A percentile compares a stretch with the other conserved stretches of the same genome.
phyloP scores from a whole-genome alignment of 2,113 vertebrate species.

The Xenopus tropicalis region DNA sequence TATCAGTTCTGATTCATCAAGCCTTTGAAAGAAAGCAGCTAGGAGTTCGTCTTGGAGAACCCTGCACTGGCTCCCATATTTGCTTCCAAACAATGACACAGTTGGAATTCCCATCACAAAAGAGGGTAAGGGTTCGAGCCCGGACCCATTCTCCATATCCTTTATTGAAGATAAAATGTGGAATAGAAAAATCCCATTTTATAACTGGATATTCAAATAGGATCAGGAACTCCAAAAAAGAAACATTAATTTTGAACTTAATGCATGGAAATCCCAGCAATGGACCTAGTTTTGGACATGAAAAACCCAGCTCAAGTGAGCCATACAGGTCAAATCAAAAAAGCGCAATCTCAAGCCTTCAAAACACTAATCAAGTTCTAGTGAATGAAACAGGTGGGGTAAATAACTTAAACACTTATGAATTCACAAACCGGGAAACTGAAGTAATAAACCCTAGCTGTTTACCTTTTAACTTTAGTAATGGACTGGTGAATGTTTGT shows the following conservation, averaged over 20 bases:
- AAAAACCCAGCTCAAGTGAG: not conserved
- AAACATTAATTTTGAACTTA: not conserved
- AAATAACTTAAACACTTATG: not conserved
- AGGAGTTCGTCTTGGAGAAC: conserved; percentile 26
- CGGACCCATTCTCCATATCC: conserved; percentile 18
- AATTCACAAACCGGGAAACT: not conserved
- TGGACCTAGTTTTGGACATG: not conserved
- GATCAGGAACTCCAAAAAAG: not conserved
- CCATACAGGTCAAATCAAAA: not conserved
- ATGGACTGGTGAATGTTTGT: conserved; percentile 2
- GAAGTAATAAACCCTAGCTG: not conserved
- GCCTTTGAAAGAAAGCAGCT: conserved; percentile 27
- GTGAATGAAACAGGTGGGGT: not conserved
- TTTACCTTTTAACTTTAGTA: conserved; percentile 10
- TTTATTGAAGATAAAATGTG: not conserved
- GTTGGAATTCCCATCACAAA: conserved; percentile 27
- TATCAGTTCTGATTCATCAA: conserved; percentile 23
- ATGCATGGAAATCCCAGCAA: not conserved
- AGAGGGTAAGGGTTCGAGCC: conserved; percentile 12
- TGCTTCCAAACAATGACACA: conserved; percentile 34
- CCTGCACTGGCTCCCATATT: conserved; percentile 17
- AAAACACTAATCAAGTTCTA: not conserved
- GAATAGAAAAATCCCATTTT: not conserved
- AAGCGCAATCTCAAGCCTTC: not conserved
- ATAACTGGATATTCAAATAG: not conserved